These are phyloP conservation scores for Brenthis hecate DNA, from an alignment of 2,888 invertebrate genomes.

Conservation along the genomic window DNA sequence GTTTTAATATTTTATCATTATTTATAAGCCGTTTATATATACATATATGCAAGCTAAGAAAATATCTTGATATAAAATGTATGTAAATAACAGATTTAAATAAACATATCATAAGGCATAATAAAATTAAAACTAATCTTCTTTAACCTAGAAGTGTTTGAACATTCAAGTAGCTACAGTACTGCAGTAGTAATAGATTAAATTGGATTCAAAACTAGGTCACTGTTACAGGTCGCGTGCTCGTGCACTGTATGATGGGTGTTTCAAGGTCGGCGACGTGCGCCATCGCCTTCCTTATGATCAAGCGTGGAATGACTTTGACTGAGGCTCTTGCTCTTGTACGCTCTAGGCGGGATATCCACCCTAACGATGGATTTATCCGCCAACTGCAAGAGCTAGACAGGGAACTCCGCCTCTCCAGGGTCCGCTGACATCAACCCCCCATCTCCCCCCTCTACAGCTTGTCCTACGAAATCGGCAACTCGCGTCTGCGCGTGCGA, in stretches of 20 bases:
- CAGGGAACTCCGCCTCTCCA: slow-evolving; percentile 81
- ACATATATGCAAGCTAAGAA: no score
- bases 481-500: slow-evolving; percentile 57
- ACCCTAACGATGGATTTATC: slow-evolving; percentile 91
- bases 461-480: slow-evolving; percentile 51
- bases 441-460: slow-evolving; percentile 56
- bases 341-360: slow-evolving; percentile 86
- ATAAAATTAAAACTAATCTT: no score
- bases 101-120: no score
- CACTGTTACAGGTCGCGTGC: slow-evolving; percentile 84
- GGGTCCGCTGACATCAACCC: slow-evolving; percentile 73
- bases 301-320: slow-evolving; percentile 88
- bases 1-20: no score
- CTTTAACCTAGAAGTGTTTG: background rate
- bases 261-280: slow-evolving; percentile 92
- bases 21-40: no score
- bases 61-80: no score
- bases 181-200: slow-evolving; percentile 7
- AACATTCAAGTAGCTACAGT: background rate
- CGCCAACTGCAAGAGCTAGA: slow-evolving; percentile 88
- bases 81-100: no score
- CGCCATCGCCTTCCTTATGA: slow-evolving; percentile 91
- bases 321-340: slow-evolving; percentile 88
- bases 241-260: slow-evolving; percentile 91
- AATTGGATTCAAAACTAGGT: slow-evolving; percentile 19